phyloP scores from a whole-genome alignment of 2,888 invertebrate species.

The Mesorhabditis belari region DNA sequence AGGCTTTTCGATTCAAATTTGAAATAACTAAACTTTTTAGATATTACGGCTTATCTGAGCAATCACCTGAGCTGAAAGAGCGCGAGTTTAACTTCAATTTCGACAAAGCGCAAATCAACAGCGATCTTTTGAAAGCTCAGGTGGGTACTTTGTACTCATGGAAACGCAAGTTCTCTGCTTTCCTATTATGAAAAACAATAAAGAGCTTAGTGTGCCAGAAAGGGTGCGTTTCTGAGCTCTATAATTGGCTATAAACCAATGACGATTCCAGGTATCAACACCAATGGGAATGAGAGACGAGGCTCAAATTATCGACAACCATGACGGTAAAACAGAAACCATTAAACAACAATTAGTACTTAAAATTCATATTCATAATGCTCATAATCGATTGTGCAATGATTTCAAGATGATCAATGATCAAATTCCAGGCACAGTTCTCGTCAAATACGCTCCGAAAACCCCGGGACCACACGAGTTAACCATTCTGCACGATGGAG shows the following conservation, averaged over 20 bases:
- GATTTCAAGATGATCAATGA: too few species aligned
- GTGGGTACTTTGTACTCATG: too few species aligned
- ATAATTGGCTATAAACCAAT: too few species aligned
- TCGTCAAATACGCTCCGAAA: constrained; percentile 36
- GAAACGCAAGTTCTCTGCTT: too few species aligned
- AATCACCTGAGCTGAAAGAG: not conserved
- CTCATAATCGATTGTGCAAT: too few species aligned
- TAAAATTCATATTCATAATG: too few species aligned
- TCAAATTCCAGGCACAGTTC: constrained; percentile 20
- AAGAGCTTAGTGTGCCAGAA: too few species aligned
- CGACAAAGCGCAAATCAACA: not conserved
- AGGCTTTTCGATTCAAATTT: not conserved
- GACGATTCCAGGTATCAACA: not conserved
- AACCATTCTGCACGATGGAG: constrained; percentile 31
- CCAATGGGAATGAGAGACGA: not conserved
- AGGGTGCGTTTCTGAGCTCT: too few species aligned
- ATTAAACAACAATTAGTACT: too few species aligned
- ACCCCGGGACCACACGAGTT: constrained; percentile 30
- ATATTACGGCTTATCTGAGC: not conserved
- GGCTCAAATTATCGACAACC: not conserved
- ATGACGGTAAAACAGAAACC: too few species aligned
- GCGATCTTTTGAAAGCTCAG: not conserved
- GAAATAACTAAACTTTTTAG: not conserved
- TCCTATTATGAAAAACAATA: too few species aligned
- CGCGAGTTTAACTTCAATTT: not conserved